Evolutionary conservation across 2,797 vertebrate genomes (phyloP).

Genomic region (Acanthis flammea): DNA sequence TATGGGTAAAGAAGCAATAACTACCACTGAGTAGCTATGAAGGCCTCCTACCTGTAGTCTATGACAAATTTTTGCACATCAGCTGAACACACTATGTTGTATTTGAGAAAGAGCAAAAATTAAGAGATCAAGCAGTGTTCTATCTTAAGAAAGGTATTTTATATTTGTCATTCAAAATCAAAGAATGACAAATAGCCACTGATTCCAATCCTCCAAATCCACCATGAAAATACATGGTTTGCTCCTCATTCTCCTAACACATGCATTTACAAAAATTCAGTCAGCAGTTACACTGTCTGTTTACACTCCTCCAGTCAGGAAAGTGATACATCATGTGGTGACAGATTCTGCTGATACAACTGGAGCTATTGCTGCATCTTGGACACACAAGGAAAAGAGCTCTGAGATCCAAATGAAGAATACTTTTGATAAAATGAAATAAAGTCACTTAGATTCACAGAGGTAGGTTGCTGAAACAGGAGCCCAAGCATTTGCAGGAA

Average conservation of each 20-base stretch:
- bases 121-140: background rate
- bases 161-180: background rate
- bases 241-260: background rate
- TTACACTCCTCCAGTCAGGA: background rate
- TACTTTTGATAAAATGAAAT: background rate
- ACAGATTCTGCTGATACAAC: background rate
- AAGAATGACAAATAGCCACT: background rate
- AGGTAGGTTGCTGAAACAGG: background rate
- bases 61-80: background rate
- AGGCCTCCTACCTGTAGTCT: background rate
- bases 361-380: background rate
- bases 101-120: background rate
- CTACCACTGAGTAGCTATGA: background rate
- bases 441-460: background rate
- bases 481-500: slow-evolving; percentile 1
- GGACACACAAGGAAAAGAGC: background rate
- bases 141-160: background rate
- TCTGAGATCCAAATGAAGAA: background rate
- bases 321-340: background rate
- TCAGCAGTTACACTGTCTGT: background rate
- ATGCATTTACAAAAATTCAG: background rate
- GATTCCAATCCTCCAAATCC: background rate
- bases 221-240: background rate
- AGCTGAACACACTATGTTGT: background rate
- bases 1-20: background rate